These are phyloP conservation scores for Nyctibius grandis DNA, from an alignment of 2,797 vertebrate genomes.

Conservation along the genomic window DNA sequence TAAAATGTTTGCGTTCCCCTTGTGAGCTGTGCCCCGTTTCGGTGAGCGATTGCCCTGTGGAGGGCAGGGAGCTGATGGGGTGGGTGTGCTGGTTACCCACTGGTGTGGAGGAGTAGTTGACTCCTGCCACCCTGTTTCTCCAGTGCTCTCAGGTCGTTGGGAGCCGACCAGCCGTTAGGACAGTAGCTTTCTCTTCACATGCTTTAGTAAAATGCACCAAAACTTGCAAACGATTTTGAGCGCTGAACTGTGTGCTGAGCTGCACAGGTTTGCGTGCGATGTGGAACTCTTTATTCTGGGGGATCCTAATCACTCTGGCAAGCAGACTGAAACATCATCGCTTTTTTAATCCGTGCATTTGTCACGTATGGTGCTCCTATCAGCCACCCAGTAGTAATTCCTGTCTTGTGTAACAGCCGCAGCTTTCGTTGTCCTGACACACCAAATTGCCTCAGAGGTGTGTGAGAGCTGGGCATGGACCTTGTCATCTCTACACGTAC, in stretches of 20 bases:
- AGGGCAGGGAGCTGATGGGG: not conserved
- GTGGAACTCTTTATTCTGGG: not conserved
- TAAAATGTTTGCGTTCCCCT: constrained; percentile 10
- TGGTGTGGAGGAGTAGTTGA: not conserved
- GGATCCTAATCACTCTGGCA: not conserved
- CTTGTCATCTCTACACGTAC: fast-evolving
- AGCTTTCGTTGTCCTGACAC: not conserved
- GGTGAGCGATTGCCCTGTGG: not conserved
- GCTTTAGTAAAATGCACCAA: not conserved
- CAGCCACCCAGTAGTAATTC: too few relatives aligned
- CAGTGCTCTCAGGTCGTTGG: not conserved
- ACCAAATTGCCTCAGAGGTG: not conserved
- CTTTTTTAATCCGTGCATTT: not conserved
- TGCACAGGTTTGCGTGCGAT: fast-evolving
- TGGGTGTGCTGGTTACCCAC: not conserved
- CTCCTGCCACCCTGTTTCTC: not conserved
- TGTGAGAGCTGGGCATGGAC: not conserved
- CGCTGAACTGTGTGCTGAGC: not conserved
- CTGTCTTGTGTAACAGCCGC: not conserved
- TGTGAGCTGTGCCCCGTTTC: not conserved
- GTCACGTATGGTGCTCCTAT: fast-evolving
- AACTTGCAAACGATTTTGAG: not conserved
- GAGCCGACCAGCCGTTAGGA: fast-evolving
- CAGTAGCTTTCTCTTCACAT: not conserved
- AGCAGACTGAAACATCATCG: too few relatives aligned